Conservation (phyloP, 2,888 invertebrate species). For the Agrotis puta region DNA sequence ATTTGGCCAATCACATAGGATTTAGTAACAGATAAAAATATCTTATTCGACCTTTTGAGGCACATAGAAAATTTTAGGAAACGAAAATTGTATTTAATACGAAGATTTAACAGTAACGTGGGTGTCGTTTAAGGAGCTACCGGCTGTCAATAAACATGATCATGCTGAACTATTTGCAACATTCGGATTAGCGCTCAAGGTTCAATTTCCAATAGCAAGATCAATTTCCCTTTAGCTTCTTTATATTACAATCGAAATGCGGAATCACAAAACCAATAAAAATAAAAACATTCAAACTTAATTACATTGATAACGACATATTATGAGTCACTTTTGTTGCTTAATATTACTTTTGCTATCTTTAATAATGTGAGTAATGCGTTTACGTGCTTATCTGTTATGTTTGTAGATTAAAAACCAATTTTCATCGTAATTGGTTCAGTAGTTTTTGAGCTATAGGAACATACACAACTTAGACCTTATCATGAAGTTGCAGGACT, state of each 20-base stretch:
- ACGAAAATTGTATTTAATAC: neutral
- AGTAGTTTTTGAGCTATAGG: neutral
- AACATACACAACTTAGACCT: neutral
- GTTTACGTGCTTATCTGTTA: constrained; percentile 19
- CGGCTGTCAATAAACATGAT: neutral
- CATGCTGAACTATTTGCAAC: neutral
- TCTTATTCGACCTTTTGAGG: neutral
- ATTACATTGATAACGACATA: constrained; percentile 15
- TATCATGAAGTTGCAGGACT: too few relatives aligned
- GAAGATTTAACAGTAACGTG: neutral
- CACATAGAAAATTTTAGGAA: neutral
- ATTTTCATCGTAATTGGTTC: neutral
- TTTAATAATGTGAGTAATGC: constrained; percentile 16
- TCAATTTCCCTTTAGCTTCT: neutral
- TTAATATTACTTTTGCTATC: constrained; percentile 31
- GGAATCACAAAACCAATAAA: constrained; percentile 38
- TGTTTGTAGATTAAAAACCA: constrained; percentile 15
- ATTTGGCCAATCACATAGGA: neutral
- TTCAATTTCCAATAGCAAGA: neutral
- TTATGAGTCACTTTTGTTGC: constrained; percentile 40
- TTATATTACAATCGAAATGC: neutral
- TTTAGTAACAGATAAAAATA: neutral
- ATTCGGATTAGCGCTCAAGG: neutral
- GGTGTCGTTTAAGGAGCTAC: constrained; percentile 18
- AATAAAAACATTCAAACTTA: constrained; percentile 39